Percentiles rank a stretch among this genome's conserved stretches.
These are phyloP conservation scores for Typhlichthys eigenmanni DNA, from an alignment of 2,797 vertebrate genomes.

Conservation along the genomic window DNA sequence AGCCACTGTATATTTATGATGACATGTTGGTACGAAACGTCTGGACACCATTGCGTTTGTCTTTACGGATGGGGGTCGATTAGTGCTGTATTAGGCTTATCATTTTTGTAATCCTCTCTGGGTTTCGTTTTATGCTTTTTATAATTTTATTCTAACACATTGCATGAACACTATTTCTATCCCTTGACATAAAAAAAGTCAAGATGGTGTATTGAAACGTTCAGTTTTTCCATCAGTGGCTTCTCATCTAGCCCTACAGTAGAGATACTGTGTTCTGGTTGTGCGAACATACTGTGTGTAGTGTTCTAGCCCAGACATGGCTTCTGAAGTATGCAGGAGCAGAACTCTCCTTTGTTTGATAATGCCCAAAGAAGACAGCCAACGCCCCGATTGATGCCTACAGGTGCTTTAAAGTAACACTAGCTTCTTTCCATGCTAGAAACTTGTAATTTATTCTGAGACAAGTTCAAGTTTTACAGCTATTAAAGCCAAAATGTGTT, in stretches of 20 bases:
- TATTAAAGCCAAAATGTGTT: constrained; percentile 28
- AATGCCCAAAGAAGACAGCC: constrained; percentile 52
- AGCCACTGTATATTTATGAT: constrained; percentile 32
- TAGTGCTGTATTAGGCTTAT: background rate
- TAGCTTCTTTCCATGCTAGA: constrained; percentile 38
- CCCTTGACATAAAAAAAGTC: background rate
- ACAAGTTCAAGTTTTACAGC: constrained; percentile 15
- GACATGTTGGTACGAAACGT: constrained; percentile 27
- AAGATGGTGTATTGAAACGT: too few species aligned
- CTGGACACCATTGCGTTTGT: constrained; percentile 3
- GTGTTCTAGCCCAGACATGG: constrained; percentile 47
- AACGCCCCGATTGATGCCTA: constrained; percentile 68
- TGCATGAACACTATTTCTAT: too few species aligned
- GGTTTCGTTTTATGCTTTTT: too few species aligned
- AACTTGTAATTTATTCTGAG: constrained; percentile 28
- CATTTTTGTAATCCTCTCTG: constrained; percentile 1
- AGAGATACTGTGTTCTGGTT: constrained; percentile 2
- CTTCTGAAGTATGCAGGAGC: constrained; percentile 45
- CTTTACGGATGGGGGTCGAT: background rate
- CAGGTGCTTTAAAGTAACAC: constrained; percentile 54
- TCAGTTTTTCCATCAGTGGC: constrained; percentile 20
- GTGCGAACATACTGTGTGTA: constrained; percentile 18
- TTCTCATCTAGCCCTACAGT: constrained; percentile 18
- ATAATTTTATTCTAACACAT: too few species aligned
- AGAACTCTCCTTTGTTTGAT: constrained; percentile 63